These are phyloP conservation scores for Pandion haliaetus DNA, from an alignment of 2,113 vertebrate genomes.

Conservation along the genomic window DNA sequence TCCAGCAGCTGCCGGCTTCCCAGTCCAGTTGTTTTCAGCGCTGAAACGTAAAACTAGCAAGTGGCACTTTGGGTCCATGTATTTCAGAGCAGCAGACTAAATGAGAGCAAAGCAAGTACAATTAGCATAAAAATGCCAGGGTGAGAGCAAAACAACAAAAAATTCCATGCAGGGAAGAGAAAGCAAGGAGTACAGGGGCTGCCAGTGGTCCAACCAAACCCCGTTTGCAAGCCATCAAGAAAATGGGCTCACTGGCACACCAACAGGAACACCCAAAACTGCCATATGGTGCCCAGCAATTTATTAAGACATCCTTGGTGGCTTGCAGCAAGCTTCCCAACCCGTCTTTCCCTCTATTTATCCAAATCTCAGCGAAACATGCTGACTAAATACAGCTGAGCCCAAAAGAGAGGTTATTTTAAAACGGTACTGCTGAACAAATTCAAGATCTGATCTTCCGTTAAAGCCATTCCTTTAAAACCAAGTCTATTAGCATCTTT, in stretches of 20 bases:
- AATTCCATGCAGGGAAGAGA: not conserved
- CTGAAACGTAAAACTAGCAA: not conserved
- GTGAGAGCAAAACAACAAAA: too few species aligned
- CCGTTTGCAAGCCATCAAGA: not conserved
- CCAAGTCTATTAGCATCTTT: not conserved
- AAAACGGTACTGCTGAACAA: not conserved
- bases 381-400: not conserved
- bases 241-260: not conserved
- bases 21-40: not conserved
- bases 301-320: not conserved
- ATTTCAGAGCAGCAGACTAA: too few species aligned
- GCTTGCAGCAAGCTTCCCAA: not conserved
- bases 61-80: too few species aligned
- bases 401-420: not conserved
- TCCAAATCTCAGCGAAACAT: not conserved
- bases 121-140: not conserved
- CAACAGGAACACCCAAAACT: not conserved
- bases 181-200: not conserved
- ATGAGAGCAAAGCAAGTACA: not conserved
- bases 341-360: not conserved
- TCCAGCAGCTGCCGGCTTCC: not conserved
- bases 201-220: not conserved
- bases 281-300: not conserved
- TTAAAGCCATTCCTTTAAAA: not conserved
- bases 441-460: accelerated